A percentile compares a stretch with the other conserved stretches of the same genome.
Evolutionary conservation across 2,113 vertebrate genomes (phyloP).

Genomic region (Hemichromis elongatus): DNA sequence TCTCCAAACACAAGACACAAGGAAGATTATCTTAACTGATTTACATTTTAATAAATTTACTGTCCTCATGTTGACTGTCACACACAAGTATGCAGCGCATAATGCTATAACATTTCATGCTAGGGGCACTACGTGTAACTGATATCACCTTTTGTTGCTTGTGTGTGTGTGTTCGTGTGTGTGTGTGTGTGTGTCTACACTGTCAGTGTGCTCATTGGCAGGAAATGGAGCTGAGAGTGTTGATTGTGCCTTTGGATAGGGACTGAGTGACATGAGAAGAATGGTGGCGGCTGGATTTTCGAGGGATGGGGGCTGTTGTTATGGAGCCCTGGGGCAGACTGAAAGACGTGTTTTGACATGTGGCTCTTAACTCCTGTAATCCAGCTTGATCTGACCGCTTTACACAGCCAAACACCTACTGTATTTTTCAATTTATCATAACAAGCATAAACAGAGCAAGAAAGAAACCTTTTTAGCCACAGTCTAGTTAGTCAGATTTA

Average conservation of each 20-base stretch:
- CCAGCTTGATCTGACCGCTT: constrained; percentile 27
- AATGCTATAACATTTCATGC: background rate
- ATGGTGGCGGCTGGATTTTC: constrained; percentile 19
- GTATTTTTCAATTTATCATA: constrained; percentile 17
- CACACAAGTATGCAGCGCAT: background rate
- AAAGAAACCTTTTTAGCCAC: background rate
- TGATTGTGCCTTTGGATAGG: constrained; percentile 44
- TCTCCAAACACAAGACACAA: background rate
- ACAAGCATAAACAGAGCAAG: background rate
- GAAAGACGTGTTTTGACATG: constrained; percentile 59
- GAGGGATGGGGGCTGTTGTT: constrained; percentile 42
- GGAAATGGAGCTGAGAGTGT: constrained; percentile 46
- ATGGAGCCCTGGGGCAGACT: constrained; percentile 35
- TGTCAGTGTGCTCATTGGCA: constrained; percentile 11
- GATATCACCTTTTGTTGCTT: background rate
- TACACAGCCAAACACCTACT: constrained; percentile 11
- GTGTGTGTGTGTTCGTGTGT: background rate
- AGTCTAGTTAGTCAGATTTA: background rate
- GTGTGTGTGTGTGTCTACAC: background rate
- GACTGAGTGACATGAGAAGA: constrained; percentile 46
- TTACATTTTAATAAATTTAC: background rate
- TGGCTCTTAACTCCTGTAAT: constrained; percentile 49
- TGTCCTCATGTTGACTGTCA: background rate
- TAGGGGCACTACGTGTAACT: background rate
- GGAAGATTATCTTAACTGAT: constrained; percentile 4